A percentile compares a stretch with the other conserved stretches of the same genome.
These are phyloP conservation scores for Dromius quadrimaculatus DNA, from an alignment of 2,888 invertebrate genomes.

Conservation along the genomic window DNA sequence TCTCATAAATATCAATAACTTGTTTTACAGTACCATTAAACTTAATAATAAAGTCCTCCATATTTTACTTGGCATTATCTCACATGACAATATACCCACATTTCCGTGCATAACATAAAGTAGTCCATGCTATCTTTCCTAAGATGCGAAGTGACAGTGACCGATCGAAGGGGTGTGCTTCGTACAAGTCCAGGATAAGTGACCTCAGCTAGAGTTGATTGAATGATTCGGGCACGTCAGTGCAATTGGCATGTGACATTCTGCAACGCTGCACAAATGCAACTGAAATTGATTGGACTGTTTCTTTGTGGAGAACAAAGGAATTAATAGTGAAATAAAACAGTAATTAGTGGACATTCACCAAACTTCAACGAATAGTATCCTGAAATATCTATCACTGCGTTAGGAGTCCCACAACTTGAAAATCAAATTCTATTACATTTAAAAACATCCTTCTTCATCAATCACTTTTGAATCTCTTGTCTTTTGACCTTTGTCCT, in stretches of 20 bases:
- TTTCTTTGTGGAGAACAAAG: neutral
- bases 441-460: neutral
- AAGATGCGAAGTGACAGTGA: conserved; percentile 35
- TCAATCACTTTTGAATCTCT: neutral
- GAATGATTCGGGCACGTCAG: conserved; percentile 36
- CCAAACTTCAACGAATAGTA: neutral
- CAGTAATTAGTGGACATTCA: too few species aligned
- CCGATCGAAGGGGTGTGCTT: conserved; percentile 29
- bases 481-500: conserved; percentile 12
- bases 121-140: neutral
- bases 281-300: conserved; percentile 22
- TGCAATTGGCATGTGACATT: conserved; percentile 38
- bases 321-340: too few species aligned
- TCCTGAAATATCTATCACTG: neutral
- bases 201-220: conserved; percentile 36
- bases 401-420: neutral
- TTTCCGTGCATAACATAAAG: neutral
- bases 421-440: neutral
- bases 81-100: neutral
- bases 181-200: conserved; percentile 29
- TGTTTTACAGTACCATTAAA: too few species aligned
- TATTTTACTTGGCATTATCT: conserved; percentile 1
- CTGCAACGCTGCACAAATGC: conserved; percentile 32
- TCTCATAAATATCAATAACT: neutral
- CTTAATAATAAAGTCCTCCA: neutral